Conservation (phyloP, 2,888 invertebrate genomes). For the Xestia ashworthii region DNA sequence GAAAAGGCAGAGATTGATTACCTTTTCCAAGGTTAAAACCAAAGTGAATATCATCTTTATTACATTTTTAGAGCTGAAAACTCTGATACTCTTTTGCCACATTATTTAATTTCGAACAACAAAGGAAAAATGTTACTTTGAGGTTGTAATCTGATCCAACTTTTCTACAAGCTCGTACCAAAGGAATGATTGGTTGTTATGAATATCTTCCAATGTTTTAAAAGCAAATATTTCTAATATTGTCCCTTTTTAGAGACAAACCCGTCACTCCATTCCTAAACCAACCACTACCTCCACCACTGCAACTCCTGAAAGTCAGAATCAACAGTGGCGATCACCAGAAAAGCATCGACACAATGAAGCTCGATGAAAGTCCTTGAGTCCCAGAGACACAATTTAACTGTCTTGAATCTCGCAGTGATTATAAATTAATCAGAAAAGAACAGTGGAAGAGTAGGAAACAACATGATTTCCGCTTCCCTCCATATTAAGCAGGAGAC, state of each 20-base stretch:
- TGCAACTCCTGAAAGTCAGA: background rate
- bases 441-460: background rate
- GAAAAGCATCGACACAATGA: background rate
- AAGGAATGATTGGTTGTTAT: slow-evolving; percentile 15
- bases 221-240: background rate
- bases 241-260: background rate
- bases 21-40: too few relatives aligned
- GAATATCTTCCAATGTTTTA: background rate
- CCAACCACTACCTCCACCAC: too few relatives aligned
- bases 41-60: slow-evolving; percentile 2
- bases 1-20: background rate
- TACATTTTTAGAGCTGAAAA: background rate
- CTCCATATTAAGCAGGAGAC: background rate
- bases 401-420: background rate
- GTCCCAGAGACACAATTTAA: background rate
- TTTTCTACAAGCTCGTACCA: background rate
- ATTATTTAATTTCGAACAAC: slow-evolving; percentile 1
- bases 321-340: background rate
- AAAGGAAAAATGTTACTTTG: slow-evolving; percentile 46
- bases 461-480: background rate
- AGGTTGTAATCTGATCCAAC: slow-evolving; percentile 23
- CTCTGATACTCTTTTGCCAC: background rate
- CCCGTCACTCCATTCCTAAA: background rate
- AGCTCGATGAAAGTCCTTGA: background rate
- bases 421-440: background rate